These are phyloP conservation scores for Aepyceros melampus DNA, from an alignment of 2,113 vertebrate genomes.

Conservation along the genomic window DNA sequence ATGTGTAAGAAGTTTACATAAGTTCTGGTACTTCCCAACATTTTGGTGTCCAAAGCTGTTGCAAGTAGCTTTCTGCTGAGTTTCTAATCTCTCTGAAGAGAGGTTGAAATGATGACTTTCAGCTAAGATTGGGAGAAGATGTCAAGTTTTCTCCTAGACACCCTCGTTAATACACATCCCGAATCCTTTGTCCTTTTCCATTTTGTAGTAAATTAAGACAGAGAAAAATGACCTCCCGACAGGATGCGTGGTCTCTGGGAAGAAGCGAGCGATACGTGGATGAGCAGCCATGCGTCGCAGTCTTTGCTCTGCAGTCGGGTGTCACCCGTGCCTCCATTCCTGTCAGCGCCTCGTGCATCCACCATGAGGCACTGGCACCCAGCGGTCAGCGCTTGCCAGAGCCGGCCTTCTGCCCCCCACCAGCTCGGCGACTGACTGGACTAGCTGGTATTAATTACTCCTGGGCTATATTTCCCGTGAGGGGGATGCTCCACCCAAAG, in stretches of 20 bases:
- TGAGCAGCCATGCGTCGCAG: fast-evolving
- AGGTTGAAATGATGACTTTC: background rate
- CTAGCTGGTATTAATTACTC: too few species aligned
- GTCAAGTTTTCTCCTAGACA: background rate
- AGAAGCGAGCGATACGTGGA: fast-evolving
- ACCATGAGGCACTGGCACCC: fast-evolving
- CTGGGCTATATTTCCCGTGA: background rate
- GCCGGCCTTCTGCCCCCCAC: background rate
- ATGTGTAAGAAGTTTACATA: background rate
- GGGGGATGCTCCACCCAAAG: too few species aligned
- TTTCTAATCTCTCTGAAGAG: background rate
- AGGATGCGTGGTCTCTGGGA: background rate
- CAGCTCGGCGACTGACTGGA: background rate
- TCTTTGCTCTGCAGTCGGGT: background rate
- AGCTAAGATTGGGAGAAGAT: background rate
- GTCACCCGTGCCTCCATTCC: background rate
- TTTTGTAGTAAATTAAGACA: background rate
- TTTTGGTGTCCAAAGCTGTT: background rate
- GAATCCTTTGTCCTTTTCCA: background rate
- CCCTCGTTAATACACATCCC: background rate
- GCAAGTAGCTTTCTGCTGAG: background rate
- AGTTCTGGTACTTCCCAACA: background rate
- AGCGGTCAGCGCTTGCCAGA: fast-evolving
- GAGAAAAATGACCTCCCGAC: background rate
- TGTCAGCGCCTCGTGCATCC: fast-evolving